Conservation (phyloP, 2,797 vertebrate genomes). For the Eidolon dupreanum region DNA sequence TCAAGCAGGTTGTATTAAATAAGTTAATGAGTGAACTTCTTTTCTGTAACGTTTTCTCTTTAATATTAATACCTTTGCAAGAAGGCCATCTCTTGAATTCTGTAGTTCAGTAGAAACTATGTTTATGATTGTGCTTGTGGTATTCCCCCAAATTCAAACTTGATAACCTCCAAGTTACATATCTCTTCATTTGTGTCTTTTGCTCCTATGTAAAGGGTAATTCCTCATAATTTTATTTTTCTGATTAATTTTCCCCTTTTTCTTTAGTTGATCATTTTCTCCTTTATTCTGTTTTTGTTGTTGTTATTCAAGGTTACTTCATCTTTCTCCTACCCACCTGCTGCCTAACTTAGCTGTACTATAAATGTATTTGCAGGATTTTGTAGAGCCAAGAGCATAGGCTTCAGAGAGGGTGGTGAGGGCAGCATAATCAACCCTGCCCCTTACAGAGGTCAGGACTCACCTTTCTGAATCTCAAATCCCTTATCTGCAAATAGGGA, state of each 20-base stretch:
- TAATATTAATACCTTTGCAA: background rate
- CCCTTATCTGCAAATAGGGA: background rate
- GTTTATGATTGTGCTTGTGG: background rate
- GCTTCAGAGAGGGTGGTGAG: background rate
- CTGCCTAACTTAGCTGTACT: background rate
- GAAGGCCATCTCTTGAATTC: background rate
- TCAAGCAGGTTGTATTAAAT: background rate
- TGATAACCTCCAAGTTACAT: background rate
- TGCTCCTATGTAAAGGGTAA: background rate
- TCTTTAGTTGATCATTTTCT: background rate
- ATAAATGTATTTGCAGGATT: background rate
- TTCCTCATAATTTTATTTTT: background rate
- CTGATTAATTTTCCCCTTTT: background rate
- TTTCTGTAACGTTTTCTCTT: background rate
- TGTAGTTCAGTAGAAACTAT: background rate
- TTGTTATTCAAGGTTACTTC: background rate
- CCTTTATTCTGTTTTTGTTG: background rate
- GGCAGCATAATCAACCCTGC: background rate
- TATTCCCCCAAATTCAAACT: background rate
- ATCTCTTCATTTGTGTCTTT: background rate
- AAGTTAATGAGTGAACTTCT: background rate
- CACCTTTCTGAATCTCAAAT: background rate
- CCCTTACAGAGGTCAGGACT: background rate
- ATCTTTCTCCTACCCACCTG: background rate
- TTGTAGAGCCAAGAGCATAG: background rate